Percentiles rank a stretch among this genome's conserved stretches.
Conservation (phyloP, 2,113 vertebrate genomes). For the cattle (Bos taurus) region DNA sequence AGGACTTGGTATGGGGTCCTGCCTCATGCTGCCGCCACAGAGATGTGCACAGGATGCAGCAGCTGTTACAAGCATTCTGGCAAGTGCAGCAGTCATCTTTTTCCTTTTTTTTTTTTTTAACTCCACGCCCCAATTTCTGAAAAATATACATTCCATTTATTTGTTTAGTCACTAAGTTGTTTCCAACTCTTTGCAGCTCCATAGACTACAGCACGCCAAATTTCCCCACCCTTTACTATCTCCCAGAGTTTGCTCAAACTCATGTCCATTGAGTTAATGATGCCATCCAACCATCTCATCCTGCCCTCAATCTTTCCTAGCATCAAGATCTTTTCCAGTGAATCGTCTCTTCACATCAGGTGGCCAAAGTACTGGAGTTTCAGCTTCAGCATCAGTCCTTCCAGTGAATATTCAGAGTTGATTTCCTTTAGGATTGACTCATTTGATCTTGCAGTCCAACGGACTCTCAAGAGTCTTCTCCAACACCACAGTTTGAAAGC, state of each 20-base stretch:
- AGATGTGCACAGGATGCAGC: rapidly evolving
- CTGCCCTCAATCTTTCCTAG: background rate
- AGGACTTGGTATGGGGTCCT: background rate
- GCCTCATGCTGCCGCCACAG: background rate
- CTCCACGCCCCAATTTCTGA: background rate
- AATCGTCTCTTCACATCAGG: background rate
- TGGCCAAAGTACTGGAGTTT: background rate
- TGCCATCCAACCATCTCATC: background rate
- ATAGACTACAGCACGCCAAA: background rate
- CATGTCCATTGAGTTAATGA: background rate
- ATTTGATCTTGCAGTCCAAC: background rate
- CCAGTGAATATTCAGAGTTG: background rate
- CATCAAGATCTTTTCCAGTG: background rate
- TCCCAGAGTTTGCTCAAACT: background rate
- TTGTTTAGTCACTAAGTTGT: background rate
- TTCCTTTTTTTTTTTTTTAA: background rate
- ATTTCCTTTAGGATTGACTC: background rate
- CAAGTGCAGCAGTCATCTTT: background rate
- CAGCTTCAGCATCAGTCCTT: background rate
- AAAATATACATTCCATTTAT: background rate
- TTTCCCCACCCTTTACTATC: background rate
- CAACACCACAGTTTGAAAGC: background rate
- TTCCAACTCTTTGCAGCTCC: background rate
- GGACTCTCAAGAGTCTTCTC: background rate
- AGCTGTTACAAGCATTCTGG: background rate